phyloP scores from a whole-genome alignment of 2,888 invertebrate genomes.

The Eubasilissa splendida region DNA sequence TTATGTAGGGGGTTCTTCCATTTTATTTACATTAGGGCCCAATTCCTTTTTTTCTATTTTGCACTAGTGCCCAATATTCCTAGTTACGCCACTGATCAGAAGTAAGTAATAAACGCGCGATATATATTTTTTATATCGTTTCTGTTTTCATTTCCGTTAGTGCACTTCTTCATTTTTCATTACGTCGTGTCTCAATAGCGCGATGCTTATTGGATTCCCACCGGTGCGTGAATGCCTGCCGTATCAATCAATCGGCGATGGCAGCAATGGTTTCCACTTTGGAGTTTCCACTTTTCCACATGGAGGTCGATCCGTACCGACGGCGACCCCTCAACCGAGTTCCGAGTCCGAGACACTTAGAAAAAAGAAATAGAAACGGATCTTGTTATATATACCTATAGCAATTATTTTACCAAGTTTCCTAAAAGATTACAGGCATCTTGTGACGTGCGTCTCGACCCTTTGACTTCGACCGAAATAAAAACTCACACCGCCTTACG shows the following conservation, averaged over 20 bases:
- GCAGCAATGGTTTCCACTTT: slow-evolving; percentile 14
- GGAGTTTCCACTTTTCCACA: background rate
- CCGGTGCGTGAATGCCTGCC: slow-evolving; percentile 5
- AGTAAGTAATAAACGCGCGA: too few species aligned
- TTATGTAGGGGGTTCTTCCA: too few species aligned
- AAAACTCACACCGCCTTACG: too few species aligned
- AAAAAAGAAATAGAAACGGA: background rate
- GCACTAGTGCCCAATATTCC: too few species aligned
- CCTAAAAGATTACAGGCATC: too few species aligned
- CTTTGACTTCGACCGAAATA: too few species aligned
- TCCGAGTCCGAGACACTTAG: background rate
- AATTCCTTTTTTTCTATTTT: too few species aligned
- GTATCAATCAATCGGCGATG: slow-evolving; percentile 15
- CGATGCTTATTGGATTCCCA: slow-evolving; percentile 22
- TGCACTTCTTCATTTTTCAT: slow-evolving; percentile 23
- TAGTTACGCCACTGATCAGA: too few species aligned
- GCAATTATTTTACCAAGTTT: too few species aligned
- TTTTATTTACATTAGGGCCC: too few species aligned
- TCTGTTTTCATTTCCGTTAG: background rate
- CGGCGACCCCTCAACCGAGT: background rate
- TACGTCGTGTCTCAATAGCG: slow-evolving; percentile 14
- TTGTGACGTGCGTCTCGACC: too few species aligned
- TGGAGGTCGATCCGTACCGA: slow-evolving; percentile 6
- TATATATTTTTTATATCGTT: background rate
- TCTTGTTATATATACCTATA: too few species aligned